Percentiles rank a stretch among this genome's conserved stretches.
phyloP scores from a whole-genome alignment of 2,113 vertebrate species.

The Euleptes europaea region DNA sequence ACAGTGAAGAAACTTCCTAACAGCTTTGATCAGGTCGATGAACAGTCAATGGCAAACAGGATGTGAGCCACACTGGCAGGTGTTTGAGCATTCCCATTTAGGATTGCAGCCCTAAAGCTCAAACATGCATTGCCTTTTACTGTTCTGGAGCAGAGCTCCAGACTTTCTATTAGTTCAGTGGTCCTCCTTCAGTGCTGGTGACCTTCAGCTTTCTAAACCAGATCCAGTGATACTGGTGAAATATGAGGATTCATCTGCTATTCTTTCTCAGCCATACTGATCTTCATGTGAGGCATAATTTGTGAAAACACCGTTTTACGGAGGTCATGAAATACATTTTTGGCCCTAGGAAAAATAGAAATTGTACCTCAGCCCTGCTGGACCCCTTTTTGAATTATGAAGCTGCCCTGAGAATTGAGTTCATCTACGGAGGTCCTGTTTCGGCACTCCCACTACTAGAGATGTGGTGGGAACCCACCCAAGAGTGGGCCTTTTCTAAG shows the following conservation, averaged over 20 bases:
- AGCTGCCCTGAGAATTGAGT: too few species aligned
- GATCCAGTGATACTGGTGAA: neutral
- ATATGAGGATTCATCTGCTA: neutral
- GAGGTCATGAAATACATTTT: neutral
- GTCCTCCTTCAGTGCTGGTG: neutral
- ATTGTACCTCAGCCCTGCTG: neutral
- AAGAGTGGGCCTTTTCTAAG: too few species aligned
- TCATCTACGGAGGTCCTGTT: too few species aligned
- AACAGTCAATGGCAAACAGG: too few species aligned
- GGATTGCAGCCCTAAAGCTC: neutral
- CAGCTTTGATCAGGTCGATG: too few species aligned
- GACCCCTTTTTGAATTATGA: neutral
- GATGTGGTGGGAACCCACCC: too few species aligned
- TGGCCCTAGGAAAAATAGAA: neutral
- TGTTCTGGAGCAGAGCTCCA: too few species aligned
- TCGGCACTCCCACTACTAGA: too few species aligned
- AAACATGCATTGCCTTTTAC: neutral
- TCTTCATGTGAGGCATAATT: neutral
- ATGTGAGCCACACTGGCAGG: too few species aligned
- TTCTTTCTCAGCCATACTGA: too few species aligned
- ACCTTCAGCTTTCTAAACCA: neutral
- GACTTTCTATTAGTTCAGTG: neutral
- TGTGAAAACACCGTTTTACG: neutral
- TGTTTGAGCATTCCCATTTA: neutral
- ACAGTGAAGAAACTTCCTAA: too few species aligned